Base-by-base conservation (phyloP, 2,888 invertebrate species). In the Xylophagus ater region DNA sequence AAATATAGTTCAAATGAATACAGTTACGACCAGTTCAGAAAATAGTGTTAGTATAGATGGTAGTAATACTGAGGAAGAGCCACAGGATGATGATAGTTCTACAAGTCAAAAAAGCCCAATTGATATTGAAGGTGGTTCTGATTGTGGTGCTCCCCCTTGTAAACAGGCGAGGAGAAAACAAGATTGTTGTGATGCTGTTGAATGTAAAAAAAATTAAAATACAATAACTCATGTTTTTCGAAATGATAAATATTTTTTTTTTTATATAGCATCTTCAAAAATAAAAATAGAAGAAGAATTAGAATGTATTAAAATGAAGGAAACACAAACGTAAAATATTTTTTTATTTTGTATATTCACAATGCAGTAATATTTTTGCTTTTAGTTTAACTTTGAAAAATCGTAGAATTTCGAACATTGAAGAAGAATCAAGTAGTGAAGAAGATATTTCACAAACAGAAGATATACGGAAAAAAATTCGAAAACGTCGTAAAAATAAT, bases 21-120 rank as follows among this genome's bases (percentile, higher is more conserved):
- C 74, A 65, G 49, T 73, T 60, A 49, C 65, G 62, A 78, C 78
- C 41, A 83, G 83, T 38, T 81, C 82, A 3, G 85, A 85, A 55
- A 79, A 80, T 56, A 82, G 82, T 53, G 81, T 83, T 41, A 82
- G 83, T 63, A 75, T 81, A 67, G 83, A 83, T 58, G 81, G 78
- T 43, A 82, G 81, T 49, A 82, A 83, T 61, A 82, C 82, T 0
- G 84, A 83, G 53, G 83, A 83, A 53, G 82, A 82, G 52, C 80
- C 70, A 37, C 59, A 57, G n/a, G 65, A 65, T 41, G 61, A 60
- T 45, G 83, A 83, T 54, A 73, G 70, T 50, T 67, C 74, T 8
- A 71, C 72, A 29, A 71, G 71, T 47, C 71, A 59, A 12, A 65
- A 65, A 44, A 65, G 64, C 47, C 59, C 63, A 2, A 57, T 64